Evolutionary conservation across 2,113 vertebrate species (phyloP), one percentile per base, ranked within the genome.

Genomic region (Paradoxurus hermaphroditus): DNA sequence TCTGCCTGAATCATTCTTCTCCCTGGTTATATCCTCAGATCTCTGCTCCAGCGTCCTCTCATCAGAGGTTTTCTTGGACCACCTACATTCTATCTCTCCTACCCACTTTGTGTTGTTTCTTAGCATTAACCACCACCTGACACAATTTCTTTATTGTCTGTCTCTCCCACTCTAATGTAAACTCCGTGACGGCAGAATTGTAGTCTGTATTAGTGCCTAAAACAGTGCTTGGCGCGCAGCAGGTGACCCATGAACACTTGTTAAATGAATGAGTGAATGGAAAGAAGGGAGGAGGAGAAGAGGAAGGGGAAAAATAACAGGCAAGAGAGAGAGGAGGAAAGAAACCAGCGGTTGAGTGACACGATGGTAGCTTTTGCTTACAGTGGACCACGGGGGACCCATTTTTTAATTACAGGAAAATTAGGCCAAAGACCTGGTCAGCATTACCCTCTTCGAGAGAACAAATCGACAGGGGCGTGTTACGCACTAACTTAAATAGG

Each of bases 341-440:
- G 41, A 86, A 93, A 89, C 8, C 27, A 88, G 70, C 31, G 44
- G 11, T 9, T 90, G 81, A 96, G 29, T 95, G 75, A 91, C 95
- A 59, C 85, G 36, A 85, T 85, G 82, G 19, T 59, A 87, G 16
- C 62, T 63, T 96, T 92, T 96, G 77, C 82, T 91, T 59, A 86
- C 25, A 82, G 87, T 31, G 62, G 1, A 86, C 53, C 51, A 62
- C 18, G 77, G 53, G n/a, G 82, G 62, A 67, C 86, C 23, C 9
- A 44, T 90, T 95, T 95, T 90, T 29, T 12, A 96, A 90, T 87
- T 81, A 94, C 5, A 91, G 51, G 63, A 75, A 95, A 95, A 87
- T 73, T 70, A 85, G 85, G 63, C 41, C 49, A 84, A 94, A 53
- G 90, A 92, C 85, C 21, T 39, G 49, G 68, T 95, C 21, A 95